Conservation (phyloP, 2,113 vertebrate species). For the Empidonax alnorum region DNA sequence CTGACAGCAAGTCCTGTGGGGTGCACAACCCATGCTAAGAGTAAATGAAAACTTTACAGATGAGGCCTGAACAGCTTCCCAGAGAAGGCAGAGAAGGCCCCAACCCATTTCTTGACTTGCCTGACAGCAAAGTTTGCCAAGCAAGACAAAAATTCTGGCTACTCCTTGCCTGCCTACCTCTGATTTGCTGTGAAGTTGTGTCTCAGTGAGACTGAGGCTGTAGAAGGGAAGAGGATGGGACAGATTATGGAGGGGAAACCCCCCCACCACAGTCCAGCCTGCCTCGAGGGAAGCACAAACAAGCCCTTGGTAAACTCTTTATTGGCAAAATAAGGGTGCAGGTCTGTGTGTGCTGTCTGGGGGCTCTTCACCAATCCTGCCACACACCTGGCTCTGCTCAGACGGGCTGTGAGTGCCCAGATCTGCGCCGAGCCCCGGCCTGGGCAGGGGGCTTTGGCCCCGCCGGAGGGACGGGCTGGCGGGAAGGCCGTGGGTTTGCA, state of each 20-base stretch:
- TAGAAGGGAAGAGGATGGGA: neutral
- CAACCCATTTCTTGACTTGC: neutral
- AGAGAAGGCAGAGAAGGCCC: neutral
- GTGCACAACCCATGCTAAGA: no score
- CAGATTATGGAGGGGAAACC: neutral
- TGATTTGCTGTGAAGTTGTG: neutral
- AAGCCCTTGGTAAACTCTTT: neutral
- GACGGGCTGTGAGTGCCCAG: neutral
- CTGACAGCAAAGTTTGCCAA: neutral
- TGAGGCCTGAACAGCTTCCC: neutral
- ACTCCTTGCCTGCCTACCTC: neutral
- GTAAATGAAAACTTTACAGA: neutral
- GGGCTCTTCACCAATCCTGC: neutral
- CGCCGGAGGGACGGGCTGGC: neutral
- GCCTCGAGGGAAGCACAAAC: neutral
- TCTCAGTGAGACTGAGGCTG: neutral
- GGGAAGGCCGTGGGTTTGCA: neutral
- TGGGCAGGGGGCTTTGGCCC: neutral
- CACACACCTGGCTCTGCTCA: neutral
- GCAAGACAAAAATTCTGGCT: neutral
- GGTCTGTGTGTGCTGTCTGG: neutral
- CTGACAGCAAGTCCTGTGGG: accelerated
- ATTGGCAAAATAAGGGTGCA: neutral
- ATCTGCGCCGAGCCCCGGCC: neutral
- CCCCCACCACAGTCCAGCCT: neutral